These are phyloP conservation scores for Apostichopus parvimensis DNA, from an alignment of 35 echinoderm and acorn worm species.

Conservation along the genomic window DNA sequence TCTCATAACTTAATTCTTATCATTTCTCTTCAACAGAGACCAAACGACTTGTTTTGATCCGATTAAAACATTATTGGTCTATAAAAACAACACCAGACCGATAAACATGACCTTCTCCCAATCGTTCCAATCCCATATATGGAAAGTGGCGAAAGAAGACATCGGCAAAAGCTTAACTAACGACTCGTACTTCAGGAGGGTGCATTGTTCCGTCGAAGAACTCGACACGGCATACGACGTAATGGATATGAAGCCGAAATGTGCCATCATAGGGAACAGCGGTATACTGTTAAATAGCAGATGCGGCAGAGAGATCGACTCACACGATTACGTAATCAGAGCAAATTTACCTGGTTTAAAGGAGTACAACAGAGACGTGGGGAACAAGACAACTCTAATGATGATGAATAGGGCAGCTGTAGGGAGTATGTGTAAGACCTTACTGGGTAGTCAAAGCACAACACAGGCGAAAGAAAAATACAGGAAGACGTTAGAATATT, in stretches of 20 bases:
- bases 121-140: background rate
- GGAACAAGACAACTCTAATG: conserved; percentile 47
- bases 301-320: conserved; percentile 62
- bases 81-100: background rate
- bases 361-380: conserved; percentile 39
- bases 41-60: background rate
- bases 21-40: background rate
- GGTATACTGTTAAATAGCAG: conserved; percentile 60
- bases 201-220: background rate
- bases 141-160: background rate
- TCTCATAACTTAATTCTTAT: background rate
- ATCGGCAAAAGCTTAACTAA: background rate
- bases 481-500: background rate
- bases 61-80: background rate
- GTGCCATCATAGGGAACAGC: conserved; percentile 59
- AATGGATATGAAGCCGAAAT: background rate
- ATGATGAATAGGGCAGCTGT: conserved; percentile 26
- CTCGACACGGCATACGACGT: background rate
- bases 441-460: background rate
- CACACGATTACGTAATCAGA: conserved; percentile 66
- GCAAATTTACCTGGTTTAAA: conserved; percentile 30
- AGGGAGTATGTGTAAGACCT: background rate
- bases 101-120: background rate
- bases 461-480: background rate
- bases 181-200: background rate